Conservation (phyloP, 2,113 vertebrate genomes). For the Orycteropus afer region DNA sequence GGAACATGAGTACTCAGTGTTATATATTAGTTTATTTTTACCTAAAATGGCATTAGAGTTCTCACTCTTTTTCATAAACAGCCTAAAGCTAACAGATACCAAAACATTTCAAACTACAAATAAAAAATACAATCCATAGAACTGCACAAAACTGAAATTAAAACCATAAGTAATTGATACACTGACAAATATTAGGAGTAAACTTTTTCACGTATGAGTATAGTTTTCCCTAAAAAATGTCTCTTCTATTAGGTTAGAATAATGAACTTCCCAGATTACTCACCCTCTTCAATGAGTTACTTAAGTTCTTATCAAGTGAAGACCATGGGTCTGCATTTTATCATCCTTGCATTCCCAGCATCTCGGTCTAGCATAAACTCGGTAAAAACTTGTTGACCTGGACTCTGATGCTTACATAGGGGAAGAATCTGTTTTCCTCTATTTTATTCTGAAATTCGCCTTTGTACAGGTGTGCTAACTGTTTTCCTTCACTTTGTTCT, state of each 20-base stretch:
- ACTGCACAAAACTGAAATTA: conserved; percentile 5
- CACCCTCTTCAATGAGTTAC: not conserved
- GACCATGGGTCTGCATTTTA: not conserved
- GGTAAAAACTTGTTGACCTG: not conserved
- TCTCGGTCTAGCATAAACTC: not conserved
- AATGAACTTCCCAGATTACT: not conserved
- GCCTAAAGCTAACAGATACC: not conserved
- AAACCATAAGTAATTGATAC: conserved; percentile 33
- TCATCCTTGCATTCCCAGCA: not conserved
- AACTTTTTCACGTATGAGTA: not conserved
- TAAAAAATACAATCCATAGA: conserved; percentile 6
- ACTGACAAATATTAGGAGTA: not conserved
- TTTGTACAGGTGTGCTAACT: not conserved
- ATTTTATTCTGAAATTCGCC: not conserved
- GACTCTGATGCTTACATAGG: not conserved
- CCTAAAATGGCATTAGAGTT: not conserved
- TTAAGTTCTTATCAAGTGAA: not conserved
- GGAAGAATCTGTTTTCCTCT: not conserved
- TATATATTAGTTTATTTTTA: conserved; percentile 35
- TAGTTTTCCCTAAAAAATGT: not conserved
- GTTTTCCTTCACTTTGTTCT: conserved; percentile 16
- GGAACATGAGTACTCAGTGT: not conserved
- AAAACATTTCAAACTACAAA: conserved; percentile 39
- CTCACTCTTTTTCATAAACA: not conserved
- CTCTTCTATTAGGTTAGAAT: not conserved